Base-by-base conservation (phyloP, 2,888 invertebrate species). In the Odontomyia ornata region DNA sequence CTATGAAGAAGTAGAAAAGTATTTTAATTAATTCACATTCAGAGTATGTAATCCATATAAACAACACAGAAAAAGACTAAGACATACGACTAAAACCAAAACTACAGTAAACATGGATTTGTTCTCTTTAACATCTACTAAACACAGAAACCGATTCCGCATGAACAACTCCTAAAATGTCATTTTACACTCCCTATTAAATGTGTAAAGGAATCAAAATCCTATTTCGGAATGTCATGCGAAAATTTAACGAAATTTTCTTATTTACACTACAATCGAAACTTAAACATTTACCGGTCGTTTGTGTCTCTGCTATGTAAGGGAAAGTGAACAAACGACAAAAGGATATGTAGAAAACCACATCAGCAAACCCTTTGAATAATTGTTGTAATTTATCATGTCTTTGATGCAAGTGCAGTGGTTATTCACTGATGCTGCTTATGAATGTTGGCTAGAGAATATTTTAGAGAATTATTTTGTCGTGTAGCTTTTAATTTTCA, bases 141-240 rank as follows among this genome's bases (percentile, higher is more conserved):
- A n/a, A n/a, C n/a, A n/a, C n/a, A 36, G 71, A n/a, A 73, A 73
- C 73, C 60, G 36, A 57, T 73, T 60, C 36, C 73, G 57, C 73
- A 73, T 73, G 73, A 73, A 27, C 11, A 60, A 73, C 36, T 60
- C 23, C 13, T 52, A 72, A 72, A 52, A 72, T 30, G 75, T 75
- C 62, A 60, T 43, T 23, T 60, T 18, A 52, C 18, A 52, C 52
- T n/a, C 52, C 3, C 52, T 52, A 62, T 75, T 25, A 62, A 52
- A 9, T 21, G 60, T 27, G n/a, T 18, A 52, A 71, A 52, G 65
- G 76, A 78, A 78, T 76, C 76, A 71, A 72, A 78, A 67, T 76
- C 78, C 72, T 52, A 78, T 78, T 78, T 73, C 64, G 65, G 72
- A 67, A 78, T 78, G 76, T 78, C 65, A 76, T 72, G 76, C 73